Conservation (phyloP, 2,113 vertebrate genomes). For the Ctenomys sociabilis region DNA sequence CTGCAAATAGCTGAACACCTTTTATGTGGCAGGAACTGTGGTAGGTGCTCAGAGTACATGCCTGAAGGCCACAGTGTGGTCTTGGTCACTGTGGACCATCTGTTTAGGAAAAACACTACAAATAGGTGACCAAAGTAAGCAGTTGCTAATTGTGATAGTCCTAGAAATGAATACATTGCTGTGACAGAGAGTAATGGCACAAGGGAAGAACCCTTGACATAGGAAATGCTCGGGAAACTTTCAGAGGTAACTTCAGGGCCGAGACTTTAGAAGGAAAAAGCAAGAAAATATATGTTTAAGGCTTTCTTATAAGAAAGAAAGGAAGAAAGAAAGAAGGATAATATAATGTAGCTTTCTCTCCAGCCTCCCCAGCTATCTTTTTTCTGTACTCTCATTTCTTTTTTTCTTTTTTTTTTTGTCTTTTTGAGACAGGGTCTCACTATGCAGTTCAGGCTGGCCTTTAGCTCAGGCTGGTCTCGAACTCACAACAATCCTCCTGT, state of each 20-base stretch:
- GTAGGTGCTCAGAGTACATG: not conserved
- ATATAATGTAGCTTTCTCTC: not conserved
- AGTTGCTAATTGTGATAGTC: not conserved
- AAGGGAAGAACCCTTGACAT: not conserved
- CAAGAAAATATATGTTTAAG: not conserved
- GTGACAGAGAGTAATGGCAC: constrained; percentile 26
- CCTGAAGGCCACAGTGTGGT: not conserved
- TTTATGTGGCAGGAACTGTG: not conserved
- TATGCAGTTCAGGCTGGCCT: too few relatives aligned
- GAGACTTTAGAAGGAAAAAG: not conserved
- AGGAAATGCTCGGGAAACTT: constrained; percentile 32
- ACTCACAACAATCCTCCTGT: too few relatives aligned
- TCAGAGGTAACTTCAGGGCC: constrained; percentile 5
- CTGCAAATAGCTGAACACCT: constrained; percentile 17
- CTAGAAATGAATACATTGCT: constrained; percentile 17
- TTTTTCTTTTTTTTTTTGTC: too few relatives aligned
- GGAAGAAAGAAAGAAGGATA: not conserved
- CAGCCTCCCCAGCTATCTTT: not conserved
- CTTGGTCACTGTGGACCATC: not conserved
- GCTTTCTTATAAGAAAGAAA: not conserved
- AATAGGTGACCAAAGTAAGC: not conserved
- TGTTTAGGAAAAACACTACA: not conserved
- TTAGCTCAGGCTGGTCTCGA: too few relatives aligned
- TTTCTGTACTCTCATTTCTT: not conserved
- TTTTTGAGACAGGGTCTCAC: too few relatives aligned